phyloP scores from a whole-genome alignment of 2,797 vertebrate species.

The Diceros bicornis region DNA sequence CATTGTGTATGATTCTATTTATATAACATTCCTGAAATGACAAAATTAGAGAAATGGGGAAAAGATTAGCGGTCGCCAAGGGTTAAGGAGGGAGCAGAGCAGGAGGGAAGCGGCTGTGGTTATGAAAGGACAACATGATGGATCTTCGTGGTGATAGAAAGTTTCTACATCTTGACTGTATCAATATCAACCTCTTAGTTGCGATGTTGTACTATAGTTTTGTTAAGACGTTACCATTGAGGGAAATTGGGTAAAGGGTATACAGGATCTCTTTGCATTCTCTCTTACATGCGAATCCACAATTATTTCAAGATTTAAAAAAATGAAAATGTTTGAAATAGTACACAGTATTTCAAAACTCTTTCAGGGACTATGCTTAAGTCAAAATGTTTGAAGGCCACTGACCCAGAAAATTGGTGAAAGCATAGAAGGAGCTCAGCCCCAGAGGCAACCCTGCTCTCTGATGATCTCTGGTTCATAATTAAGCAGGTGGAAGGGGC shows the following conservation, averaged over 20 bases:
- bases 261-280: neutral
- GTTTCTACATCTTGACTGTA: neutral
- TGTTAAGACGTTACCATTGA: neutral
- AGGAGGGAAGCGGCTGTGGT: neutral
- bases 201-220: neutral
- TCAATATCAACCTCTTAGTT: neutral
- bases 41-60: neutral
- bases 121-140: neutral
- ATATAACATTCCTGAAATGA: neutral
- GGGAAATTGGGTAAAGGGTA: neutral
- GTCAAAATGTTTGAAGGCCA: slow-evolving; percentile 30
- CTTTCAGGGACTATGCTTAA: neutral
- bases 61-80: neutral
- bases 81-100: neutral
- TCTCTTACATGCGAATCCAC: neutral
- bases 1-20: neutral
- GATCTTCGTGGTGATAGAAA: neutral
- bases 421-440: neutral
- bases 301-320: neutral
- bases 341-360: neutral
- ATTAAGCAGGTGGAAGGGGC: neutral
- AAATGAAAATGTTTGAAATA: neutral
- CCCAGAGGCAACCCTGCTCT: neutral
- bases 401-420: neutral
- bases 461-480: neutral